Percentiles rank a stretch among this genome's conserved stretches.
Conservation (phyloP, 2,797 vertebrate species). For the Thamnophis elegans region DNA sequence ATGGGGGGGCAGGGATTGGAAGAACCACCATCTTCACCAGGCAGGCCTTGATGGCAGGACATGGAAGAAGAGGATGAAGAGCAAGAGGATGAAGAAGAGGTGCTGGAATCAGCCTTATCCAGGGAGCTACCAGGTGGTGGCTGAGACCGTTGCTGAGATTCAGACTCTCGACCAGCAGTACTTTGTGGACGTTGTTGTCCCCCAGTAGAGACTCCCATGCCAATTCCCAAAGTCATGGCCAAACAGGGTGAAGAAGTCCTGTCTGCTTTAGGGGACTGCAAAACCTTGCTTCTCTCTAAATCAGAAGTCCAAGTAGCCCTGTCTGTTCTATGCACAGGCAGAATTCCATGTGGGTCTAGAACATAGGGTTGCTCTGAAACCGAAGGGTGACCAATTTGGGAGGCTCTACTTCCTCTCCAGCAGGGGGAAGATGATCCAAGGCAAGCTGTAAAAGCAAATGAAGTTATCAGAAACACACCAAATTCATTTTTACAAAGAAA, state of each 20-base stretch:
- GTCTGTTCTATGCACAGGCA: constrained; percentile 4
- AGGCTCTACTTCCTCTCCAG: not conserved
- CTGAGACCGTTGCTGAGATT: constrained; percentile 46
- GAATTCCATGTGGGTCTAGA: constrained; percentile 33
- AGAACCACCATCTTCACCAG: constrained; percentile 35
- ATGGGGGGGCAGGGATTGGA: constrained; percentile 47
- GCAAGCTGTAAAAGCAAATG: constrained; percentile 16
- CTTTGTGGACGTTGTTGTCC: constrained; percentile 54
- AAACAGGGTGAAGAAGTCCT: constrained; percentile 30
- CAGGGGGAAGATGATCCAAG: constrained; percentile 11
- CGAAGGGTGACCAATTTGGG: not conserved
- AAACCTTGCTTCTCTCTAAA: constrained; percentile 8
- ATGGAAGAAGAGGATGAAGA: constrained; percentile 80
- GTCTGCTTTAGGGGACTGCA: constrained; percentile 1
- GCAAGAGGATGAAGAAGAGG: constrained; percentile 74
- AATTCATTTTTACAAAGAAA: not conserved
- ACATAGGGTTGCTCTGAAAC: not conserved
- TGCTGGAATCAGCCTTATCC: constrained; percentile 59
- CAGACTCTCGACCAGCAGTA: constrained; percentile 47
- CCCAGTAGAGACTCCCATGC: constrained; percentile 52
- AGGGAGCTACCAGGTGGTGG: constrained; percentile 33
- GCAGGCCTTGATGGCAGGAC: constrained; percentile 56
- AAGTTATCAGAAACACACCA: not conserved
- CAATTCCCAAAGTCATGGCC: constrained; percentile 67
- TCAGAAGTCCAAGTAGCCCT: constrained; percentile 18